Percentiles rank a stretch among this genome's conserved stretches.
Evolutionary conservation across 1,140 invertebrate genomes (phyloP).

Genomic region (Lepidotrigona ventralis): DNA sequence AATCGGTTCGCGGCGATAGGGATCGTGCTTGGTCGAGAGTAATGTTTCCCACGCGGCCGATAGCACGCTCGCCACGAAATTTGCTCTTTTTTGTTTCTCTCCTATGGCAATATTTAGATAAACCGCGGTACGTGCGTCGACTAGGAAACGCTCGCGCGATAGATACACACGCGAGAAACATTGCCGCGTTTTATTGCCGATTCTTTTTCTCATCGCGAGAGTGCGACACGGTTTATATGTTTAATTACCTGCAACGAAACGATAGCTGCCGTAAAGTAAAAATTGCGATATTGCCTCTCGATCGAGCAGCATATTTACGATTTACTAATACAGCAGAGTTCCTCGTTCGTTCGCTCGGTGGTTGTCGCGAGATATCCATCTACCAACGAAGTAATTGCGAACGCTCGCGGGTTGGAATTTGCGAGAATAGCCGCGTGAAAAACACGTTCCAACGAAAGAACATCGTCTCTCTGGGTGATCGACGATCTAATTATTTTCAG

Average conservation of each 20-base stretch:
- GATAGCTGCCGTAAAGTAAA: not conserved
- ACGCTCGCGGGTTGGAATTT: not conserved
- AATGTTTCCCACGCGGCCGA: conserved; percentile 69
- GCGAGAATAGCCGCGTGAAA: conserved; percentile 3
- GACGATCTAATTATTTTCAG: conserved; percentile 67
- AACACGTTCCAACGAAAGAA: conserved; percentile 24
- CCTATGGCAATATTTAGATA: conserved; percentile 65
- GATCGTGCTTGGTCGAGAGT: conserved; percentile 57
- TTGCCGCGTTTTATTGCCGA: conserved; percentile 6
- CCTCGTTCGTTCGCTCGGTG: not conserved
- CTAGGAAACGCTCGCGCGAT: conserved; percentile 34
- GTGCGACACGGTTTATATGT: not conserved
- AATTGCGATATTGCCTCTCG: not conserved
- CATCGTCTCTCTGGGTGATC: conserved; percentile 46
- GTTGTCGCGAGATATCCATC: not conserved
- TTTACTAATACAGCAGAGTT: not conserved
- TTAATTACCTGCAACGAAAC: conserved; percentile 2
- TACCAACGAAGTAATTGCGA: not conserved
- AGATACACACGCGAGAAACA: conserved; percentile 6
- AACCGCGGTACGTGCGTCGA: conserved; percentile 62
- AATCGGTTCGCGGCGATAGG: conserved; percentile 53
- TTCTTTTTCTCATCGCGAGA: conserved; percentile 1
- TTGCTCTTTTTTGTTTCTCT: conserved; percentile 50
- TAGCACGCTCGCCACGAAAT: conserved; percentile 43
- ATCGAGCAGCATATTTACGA: not conserved